Conservation (phyloP, 2,888 invertebrate genomes). For the Sminthurinus aureus region DNA sequence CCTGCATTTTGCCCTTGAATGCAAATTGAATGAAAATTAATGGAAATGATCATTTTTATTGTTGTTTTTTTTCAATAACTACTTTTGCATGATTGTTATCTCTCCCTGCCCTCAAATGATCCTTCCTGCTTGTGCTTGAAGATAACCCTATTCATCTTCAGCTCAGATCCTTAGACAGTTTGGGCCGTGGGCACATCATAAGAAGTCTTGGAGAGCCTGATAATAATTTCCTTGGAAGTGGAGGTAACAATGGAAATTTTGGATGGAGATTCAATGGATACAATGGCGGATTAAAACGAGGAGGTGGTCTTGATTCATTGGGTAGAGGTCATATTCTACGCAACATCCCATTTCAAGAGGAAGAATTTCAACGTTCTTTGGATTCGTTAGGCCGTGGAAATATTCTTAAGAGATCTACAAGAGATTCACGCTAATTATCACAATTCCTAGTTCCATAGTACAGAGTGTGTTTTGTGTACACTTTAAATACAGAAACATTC, state of each 20-base stretch:
- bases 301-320: slow-evolving; percentile 63
- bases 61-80: neutral
- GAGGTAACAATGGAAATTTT: slow-evolving; percentile 50
- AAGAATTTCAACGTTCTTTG: slow-evolving; percentile 61
- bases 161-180: slow-evolving; percentile 37
- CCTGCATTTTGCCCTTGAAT: too few relatives aligned
- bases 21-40: too few relatives aligned
- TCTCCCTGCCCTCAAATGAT: too few relatives aligned
- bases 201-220: slow-evolving; percentile 36
- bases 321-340: slow-evolving; percentile 66
- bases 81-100: neutral
- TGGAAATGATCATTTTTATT: too few relatives aligned
- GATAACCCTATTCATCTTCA: neutral
- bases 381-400: slow-evolving; percentile 67
- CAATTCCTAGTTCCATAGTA: too few relatives aligned
- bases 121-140: neutral
- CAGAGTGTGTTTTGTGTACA: too few relatives aligned
- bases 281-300: slow-evolving; percentile 62
- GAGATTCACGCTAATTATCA: slow-evolving; percentile 32
- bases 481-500: too few relatives aligned
- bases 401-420: slow-evolving; percentile 60
- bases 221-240: slow-evolving; percentile 44
- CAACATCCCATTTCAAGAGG: slow-evolving; percentile 54
- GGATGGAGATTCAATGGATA: slow-evolving; percentile 55
- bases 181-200: slow-evolving; percentile 44